Conservation (phyloP, 2,113 vertebrate genomes). For the Aegotheles bennettii region DNA sequence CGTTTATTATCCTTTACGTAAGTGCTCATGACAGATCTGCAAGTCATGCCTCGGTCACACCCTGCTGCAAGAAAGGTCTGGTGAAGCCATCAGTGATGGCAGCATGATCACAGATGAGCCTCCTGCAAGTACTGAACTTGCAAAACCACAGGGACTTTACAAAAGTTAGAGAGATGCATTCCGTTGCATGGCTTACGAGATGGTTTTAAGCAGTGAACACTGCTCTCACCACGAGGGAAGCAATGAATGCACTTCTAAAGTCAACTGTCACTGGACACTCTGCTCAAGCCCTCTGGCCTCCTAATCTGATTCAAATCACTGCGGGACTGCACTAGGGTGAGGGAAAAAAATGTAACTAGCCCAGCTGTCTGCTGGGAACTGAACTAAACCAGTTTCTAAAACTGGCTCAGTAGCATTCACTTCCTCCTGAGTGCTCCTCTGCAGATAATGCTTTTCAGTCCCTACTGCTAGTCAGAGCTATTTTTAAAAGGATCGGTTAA, state of each 20-base stretch:
- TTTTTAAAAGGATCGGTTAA: constrained; percentile 2
- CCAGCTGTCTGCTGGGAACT: constrained; percentile 3
- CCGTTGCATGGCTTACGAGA: background rate
- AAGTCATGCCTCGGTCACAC: background rate
- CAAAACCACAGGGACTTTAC: background rate
- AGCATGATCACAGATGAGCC: background rate
- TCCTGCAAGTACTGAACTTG: background rate
- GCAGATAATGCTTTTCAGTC: background rate
- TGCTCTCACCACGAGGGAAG: background rate
- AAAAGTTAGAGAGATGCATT: background rate
- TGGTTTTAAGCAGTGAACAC: background rate
- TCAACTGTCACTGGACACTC: background rate
- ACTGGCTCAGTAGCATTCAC: constrained; percentile 30
- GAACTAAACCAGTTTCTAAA: constrained; percentile 47
- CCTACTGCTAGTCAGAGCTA: background rate
- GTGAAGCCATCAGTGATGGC: background rate
- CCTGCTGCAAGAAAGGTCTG: background rate
- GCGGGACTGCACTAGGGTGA: background rate
- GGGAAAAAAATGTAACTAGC: background rate
- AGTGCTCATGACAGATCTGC: background rate
- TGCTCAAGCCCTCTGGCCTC: background rate
- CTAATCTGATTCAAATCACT: background rate
- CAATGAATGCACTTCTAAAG: background rate
- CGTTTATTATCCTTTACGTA: rapidly evolving
- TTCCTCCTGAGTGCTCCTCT: background rate